Percentiles rank a stretch among this genome's conserved stretches.
phyloP scores from a whole-genome alignment of 2,797 vertebrate genomes.

The Labroides dimidiatus region DNA sequence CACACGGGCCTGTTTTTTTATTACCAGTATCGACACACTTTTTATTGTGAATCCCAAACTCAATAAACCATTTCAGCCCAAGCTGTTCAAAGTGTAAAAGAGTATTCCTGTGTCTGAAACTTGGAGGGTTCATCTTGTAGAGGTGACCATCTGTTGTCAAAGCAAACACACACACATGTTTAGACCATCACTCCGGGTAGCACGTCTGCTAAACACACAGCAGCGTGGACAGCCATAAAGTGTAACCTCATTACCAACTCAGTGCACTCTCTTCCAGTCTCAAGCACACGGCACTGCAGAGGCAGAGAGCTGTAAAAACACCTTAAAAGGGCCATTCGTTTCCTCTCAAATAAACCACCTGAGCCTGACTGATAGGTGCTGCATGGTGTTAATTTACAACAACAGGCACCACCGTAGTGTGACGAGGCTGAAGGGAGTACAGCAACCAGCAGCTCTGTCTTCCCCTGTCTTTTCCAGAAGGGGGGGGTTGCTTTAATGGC shows the following conservation, averaged over 20 bases:
- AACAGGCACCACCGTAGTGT: constrained; percentile 61
- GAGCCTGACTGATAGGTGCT: constrained; percentile 74
- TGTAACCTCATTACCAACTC: constrained; percentile 59
- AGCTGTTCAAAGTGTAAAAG: constrained; percentile 15
- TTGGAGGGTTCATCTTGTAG: not conserved
- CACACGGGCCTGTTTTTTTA: constrained; percentile 30
- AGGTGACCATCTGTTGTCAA: constrained; percentile 49
- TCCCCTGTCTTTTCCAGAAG: constrained; percentile 14
- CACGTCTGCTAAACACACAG: constrained; percentile 43
- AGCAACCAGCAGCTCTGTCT: constrained; percentile 49
- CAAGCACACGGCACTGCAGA: constrained; percentile 54
- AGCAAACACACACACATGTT: constrained; percentile 58
- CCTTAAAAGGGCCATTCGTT: constrained; percentile 58
- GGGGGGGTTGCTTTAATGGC: constrained; percentile 32
- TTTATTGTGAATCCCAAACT: constrained; percentile 56
- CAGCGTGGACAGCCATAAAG: constrained; percentile 52
- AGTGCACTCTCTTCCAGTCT: constrained; percentile 49
- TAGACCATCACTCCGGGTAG: constrained; percentile 45
- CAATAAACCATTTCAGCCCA: constrained; percentile 25
- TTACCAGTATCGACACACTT: constrained; percentile 46
- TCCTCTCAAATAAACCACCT: constrained; percentile 76
- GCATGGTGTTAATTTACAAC: constrained; percentile 71
- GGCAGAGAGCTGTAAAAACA: constrained; percentile 50
- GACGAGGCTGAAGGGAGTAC: constrained; percentile 48
- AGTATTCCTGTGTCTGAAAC: constrained; percentile 4